Conservation (phyloP, 2,888 invertebrate species). For the Nomada goodeniana region DNA sequence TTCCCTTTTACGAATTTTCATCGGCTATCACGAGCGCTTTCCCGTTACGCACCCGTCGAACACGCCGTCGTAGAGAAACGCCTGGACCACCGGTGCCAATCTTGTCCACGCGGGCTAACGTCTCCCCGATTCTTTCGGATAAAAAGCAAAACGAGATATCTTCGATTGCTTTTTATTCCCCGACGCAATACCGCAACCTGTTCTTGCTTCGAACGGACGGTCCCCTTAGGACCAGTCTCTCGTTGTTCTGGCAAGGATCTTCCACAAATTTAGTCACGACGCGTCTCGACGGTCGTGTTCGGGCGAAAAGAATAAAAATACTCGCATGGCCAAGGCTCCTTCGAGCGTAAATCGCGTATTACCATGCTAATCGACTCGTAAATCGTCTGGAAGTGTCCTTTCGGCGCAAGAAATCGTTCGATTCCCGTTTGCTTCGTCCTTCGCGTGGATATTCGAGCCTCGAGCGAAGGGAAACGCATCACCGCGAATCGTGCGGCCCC, state of each 20-base stretch:
- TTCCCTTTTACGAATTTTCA: slow-evolving; percentile 12
- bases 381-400: slow-evolving; percentile 71
- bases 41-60: neutral
- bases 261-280: slow-evolving; percentile 36
- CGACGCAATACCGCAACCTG: neutral
- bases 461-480: slow-evolving; percentile 14
- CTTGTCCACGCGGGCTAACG: neutral
- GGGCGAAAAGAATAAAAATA: slow-evolving; percentile 66
- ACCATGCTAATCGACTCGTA: slow-evolving; percentile 79
- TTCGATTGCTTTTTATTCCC: slow-evolving; percentile 4
- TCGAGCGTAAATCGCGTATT: slow-evolving; percentile 75
- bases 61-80: no score
- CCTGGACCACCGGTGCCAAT: no score
- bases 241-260: slow-evolving; percentile 30
- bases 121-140: neutral
- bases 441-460: slow-evolving; percentile 36
- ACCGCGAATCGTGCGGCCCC: neutral
- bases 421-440: slow-evolving; percentile 56
- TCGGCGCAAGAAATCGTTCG: slow-evolving; percentile 66
- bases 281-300: slow-evolving; percentile 28
- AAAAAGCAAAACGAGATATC: neutral
- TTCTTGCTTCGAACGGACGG: neutral
- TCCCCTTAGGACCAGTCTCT: neutral
- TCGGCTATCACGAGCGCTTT: slow-evolving; percentile 40
- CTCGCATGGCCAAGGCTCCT: slow-evolving; percentile 68